Conservation (phyloP, 1,140 invertebrate species). For the Cydia amplana region DNA sequence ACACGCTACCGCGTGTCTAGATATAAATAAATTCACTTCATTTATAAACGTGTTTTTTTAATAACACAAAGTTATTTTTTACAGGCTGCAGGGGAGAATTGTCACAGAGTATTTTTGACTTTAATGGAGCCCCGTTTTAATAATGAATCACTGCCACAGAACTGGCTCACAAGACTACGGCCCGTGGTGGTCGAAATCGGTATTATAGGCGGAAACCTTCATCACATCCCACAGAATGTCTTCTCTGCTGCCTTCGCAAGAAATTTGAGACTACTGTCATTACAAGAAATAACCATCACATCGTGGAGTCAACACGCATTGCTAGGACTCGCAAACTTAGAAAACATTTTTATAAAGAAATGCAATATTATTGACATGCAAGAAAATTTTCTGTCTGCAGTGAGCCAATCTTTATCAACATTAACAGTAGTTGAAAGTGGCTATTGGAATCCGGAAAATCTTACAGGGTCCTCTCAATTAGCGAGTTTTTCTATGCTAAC, state of each 20-base stretch:
- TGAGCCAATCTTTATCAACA: constrained; percentile 52
- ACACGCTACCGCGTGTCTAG: no score
- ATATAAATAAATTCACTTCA: no score
- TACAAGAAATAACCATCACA: constrained; percentile 51
- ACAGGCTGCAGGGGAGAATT: constrained; percentile 50
- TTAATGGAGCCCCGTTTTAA: constrained; percentile 51
- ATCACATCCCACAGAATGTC: constrained; percentile 50
- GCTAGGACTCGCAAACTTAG: constrained; percentile 55
- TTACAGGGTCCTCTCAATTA: constrained; percentile 50
- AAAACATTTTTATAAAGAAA: constrained; percentile 51
- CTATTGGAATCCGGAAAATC: constrained; percentile 56
- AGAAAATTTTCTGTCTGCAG: constrained; percentile 47
- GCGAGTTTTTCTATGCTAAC: constrained; percentile 40
- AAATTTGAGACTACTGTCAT: constrained; percentile 46
- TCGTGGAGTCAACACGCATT: constrained; percentile 51
- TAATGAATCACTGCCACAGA: constrained; percentile 52
- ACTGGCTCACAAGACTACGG: constrained; percentile 54
- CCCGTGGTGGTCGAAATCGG: constrained; percentile 48
- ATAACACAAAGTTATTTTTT: constrained; percentile 46
- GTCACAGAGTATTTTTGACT: constrained; percentile 45
- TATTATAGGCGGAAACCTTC: constrained; percentile 61
- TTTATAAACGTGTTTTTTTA: no score
- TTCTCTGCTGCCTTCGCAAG: constrained; percentile 54
- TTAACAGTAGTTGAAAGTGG: constrained; percentile 52
- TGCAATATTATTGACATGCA: constrained; percentile 47